Conservation (phyloP, 2,113 vertebrate species). For the Sylvia atricapilla region DNA sequence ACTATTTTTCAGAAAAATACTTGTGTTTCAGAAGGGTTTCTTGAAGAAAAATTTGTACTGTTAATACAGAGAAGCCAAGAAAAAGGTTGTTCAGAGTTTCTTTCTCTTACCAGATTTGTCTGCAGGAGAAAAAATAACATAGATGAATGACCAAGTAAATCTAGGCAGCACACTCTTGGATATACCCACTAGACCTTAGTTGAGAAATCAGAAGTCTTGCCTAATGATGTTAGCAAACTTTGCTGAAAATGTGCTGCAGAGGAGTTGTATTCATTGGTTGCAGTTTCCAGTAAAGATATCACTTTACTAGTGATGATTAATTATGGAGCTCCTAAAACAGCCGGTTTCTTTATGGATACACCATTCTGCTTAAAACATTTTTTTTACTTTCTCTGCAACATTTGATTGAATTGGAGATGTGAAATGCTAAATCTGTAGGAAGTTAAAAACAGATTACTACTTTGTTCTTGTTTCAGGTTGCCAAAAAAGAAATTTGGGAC, state of each 20-base stretch:
- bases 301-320: neutral
- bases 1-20: neutral
- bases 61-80: neutral
- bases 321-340: neutral
- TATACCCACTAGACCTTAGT: neutral
- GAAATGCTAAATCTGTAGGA: neutral
- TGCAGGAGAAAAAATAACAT: neutral
- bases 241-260: neutral
- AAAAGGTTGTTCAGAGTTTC: neutral
- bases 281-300: neutral
- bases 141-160: neutral
- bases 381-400: neutral
- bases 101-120: neutral
- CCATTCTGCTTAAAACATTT: neutral
- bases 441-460: slow-evolving; percentile 13
- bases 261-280: neutral
- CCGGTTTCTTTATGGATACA: neutral
- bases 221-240: neutral
- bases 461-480: neutral
- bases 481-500: slow-evolving; percentile 23
- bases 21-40: neutral
- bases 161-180: neutral
- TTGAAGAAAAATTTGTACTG: neutral
- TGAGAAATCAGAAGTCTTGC: neutral
- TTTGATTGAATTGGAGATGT: neutral